Conservation (phyloP, 2,888 invertebrate genomes). For the Tetanocera ferruginea region DNA sequence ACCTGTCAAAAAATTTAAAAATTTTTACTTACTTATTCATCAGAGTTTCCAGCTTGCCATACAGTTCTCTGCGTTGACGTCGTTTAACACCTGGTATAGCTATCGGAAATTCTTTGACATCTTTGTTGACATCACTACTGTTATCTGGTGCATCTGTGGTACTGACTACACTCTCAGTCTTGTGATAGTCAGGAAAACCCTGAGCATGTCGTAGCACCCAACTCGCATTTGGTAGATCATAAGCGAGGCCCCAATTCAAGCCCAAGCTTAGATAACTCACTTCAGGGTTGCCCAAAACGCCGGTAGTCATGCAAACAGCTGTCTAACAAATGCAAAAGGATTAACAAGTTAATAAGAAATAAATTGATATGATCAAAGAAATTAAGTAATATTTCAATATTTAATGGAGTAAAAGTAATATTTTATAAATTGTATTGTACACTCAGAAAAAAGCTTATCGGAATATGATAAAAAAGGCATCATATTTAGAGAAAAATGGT, state of each 20-base stretch:
- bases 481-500: too few species aligned
- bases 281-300: conserved; percentile 73
- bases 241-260: conserved; percentile 80
- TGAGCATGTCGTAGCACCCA: conserved; percentile 70
- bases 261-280: conserved; percentile 75
- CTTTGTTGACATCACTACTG: conserved; percentile 22
- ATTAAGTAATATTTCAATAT: too few species aligned
- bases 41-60: conserved; percentile 77
- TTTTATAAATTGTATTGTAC: too few species aligned
- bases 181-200: conserved; percentile 49
- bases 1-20: too few species aligned
- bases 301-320: conserved; percentile 76
- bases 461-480: too few species aligned
- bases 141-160: conserved; percentile 34
- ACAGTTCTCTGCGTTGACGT: conserved; percentile 77
- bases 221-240: conserved; percentile 74
- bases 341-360: background rate
- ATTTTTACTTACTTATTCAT: conserved; percentile 75
- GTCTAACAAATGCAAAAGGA: conserved; percentile 48
- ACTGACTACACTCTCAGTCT: background rate
- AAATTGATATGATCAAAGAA: background rate
- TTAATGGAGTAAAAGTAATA: too few species aligned
- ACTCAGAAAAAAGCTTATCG: too few species aligned
- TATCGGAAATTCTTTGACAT: conserved; percentile 50
- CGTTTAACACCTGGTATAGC: conserved; percentile 66